Evolutionary conservation across 2,888 invertebrate species (phyloP).

Genomic region (Nemapogon koenigi): DNA sequence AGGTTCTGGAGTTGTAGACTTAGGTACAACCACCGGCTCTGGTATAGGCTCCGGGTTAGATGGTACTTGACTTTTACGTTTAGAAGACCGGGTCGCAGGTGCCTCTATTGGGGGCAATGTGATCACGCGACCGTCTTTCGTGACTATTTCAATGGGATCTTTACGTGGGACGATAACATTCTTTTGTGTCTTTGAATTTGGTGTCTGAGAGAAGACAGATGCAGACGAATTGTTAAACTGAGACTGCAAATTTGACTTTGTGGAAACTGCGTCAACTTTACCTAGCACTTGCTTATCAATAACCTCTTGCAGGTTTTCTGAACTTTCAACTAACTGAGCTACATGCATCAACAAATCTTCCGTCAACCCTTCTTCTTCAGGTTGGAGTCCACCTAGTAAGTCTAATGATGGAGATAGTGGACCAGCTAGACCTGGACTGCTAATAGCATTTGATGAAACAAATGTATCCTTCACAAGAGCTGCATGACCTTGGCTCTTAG

Average conservation of each 20-base stretch:
- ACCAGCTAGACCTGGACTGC: slow-evolving; percentile 54
- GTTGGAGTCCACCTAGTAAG: slow-evolving; percentile 63
- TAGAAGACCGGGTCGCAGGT: slow-evolving; percentile 79
- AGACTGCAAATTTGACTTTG: slow-evolving; percentile 6
- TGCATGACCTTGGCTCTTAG: slow-evolving; percentile 12
- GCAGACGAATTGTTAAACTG: not conserved
- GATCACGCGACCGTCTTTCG: slow-evolving; percentile 77
- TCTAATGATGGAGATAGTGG: slow-evolving; percentile 67
- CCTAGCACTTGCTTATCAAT: slow-evolving; percentile 71
- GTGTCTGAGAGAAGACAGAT: not conserved
- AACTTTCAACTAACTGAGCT: slow-evolving; percentile 74
- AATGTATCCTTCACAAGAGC: slow-evolving; percentile 31
- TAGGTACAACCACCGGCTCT: slow-evolving; percentile 19
- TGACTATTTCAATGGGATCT: slow-evolving; percentile 74
- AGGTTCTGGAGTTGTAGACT: slow-evolving; percentile 31
- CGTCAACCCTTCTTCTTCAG: slow-evolving; percentile 71
- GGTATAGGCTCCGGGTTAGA: slow-evolving; percentile 23
- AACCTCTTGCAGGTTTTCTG: slow-evolving; percentile 73
- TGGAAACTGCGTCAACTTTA: slow-evolving; percentile 39
- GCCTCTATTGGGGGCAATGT: slow-evolving; percentile 84
- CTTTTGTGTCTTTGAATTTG: not conserved
- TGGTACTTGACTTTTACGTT: slow-evolving; percentile 60
- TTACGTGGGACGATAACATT: slow-evolving; percentile 32
- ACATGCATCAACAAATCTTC: slow-evolving; percentile 77
- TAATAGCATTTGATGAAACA: slow-evolving; percentile 36